phyloP scores from a whole-genome alignment of 1,140 invertebrate genomes.

The Zelostemma sp. region DNA sequence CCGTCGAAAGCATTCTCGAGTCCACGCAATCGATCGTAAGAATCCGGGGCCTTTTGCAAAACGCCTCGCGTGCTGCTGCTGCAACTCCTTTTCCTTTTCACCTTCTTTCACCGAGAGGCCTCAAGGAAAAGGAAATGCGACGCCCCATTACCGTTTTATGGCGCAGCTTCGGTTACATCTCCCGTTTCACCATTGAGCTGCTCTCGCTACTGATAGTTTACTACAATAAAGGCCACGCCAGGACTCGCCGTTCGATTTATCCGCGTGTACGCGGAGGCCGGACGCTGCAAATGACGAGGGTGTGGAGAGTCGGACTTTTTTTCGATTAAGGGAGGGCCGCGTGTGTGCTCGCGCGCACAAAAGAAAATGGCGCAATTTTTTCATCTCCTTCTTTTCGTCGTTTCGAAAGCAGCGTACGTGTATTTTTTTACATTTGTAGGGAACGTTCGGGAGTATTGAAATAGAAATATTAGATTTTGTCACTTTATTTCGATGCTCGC shows the following conservation, averaged over 20 bases:
- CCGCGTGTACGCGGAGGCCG: conserved; percentile 29
- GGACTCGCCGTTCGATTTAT: conserved; percentile 52
- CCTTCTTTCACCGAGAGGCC: conserved; percentile 31
- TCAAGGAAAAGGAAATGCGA: conserved; percentile 64
- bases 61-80: conserved; percentile 46
- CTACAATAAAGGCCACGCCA: conserved; percentile 59
- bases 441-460: too few relatives aligned
- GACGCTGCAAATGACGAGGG: conserved; percentile 28
- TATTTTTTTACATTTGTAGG: too few relatives aligned
- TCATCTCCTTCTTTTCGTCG: too few relatives aligned
- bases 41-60: conserved; percentile 41
- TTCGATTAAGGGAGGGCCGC: conserved; percentile 20
- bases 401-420: too few relatives aligned
- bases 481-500: too few relatives aligned
- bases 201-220: conserved; percentile 66
- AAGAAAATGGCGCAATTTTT: neutral
- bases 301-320: conserved; percentile 24
- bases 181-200: conserved; percentile 68
- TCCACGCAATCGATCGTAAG: conserved; percentile 36
- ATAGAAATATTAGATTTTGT: too few relatives aligned
- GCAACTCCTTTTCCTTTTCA: conserved; percentile 56
- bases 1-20: conserved; percentile 3
- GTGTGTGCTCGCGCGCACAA: neutral
- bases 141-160: conserved; percentile 70
- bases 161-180: conserved; percentile 67